These are phyloP conservation scores for Oncorhynchus tshawytscha DNA, from an alignment of 2,113 vertebrate genomes.

Conservation along the genomic window DNA sequence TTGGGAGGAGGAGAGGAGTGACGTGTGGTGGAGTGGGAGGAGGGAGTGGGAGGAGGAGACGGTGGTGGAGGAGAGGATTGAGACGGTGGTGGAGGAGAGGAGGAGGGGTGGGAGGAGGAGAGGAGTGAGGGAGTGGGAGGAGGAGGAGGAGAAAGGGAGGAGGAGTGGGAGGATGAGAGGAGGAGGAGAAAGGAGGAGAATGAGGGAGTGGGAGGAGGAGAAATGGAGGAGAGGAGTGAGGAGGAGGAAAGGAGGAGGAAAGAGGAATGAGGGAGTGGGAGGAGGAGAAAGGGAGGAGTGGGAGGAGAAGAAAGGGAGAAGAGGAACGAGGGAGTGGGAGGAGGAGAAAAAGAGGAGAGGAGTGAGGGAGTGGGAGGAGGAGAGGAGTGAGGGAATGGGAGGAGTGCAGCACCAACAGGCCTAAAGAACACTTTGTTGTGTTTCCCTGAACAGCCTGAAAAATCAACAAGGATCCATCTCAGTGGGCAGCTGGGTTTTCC, in stretches of 20 bases:
- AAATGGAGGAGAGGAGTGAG: not conserved
- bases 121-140: no score
- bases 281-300: not conserved
- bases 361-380: not conserved
- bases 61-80: not conserved
- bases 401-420: constrained; percentile 1
- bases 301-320: not conserved
- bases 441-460: constrained; percentile 21
- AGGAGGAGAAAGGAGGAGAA: not conserved
- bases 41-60: no score
- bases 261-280: not conserved
- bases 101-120: not conserved
- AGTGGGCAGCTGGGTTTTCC: constrained; percentile 47
- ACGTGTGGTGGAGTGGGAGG: no score
- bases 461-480: constrained; percentile 25
- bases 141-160: not conserved
- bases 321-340: no score
- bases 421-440: constrained; percentile 22
- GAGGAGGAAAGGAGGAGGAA: not conserved
- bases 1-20: no score
- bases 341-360: not conserved
- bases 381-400: not conserved
- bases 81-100: no score
- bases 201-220: not conserved
- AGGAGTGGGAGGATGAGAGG: not conserved